phyloP scores from a whole-genome alignment of 2,888 invertebrate species.

The Drosophila tanythrix region DNA sequence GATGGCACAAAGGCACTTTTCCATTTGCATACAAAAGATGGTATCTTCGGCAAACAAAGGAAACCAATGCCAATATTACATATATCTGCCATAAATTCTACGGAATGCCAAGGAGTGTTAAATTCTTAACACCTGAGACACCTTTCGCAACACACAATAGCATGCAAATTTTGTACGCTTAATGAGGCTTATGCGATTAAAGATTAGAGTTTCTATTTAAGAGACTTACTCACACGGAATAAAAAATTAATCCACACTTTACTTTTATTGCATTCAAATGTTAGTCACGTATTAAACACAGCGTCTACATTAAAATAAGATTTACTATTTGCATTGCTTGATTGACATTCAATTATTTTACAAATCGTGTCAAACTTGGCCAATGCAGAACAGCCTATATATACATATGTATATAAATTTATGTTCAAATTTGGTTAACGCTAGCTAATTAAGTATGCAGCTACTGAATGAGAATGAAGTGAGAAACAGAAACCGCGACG shows the following conservation, averaged over 20 bases:
- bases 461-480: slow-evolving; percentile 31
- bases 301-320: slow-evolving; percentile 3
- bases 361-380: slow-evolving; percentile 9
- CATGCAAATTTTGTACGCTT: slow-evolving; percentile 22
- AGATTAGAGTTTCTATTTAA: slow-evolving; percentile 27
- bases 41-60: no score
- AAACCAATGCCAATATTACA: not conserved
- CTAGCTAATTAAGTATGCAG: slow-evolving; percentile 71
- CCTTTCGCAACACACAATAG: not conserved
- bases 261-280: slow-evolving; percentile 1
- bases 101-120: not conserved
- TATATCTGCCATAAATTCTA: not conserved
- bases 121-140: not conserved
- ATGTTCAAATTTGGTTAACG: slow-evolving; percentile 53
- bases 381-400: slow-evolving; percentile 49
- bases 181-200: slow-evolving; percentile 10
- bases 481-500: slow-evolving; percentile 24
- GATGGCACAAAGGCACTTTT: slow-evolving; percentile 29
- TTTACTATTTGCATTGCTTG: slow-evolving; percentile 28
- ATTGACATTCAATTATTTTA: slow-evolving; percentile 14
- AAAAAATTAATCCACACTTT: not conserved
- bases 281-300: slow-evolving; percentile 28
- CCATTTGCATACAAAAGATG: not conserved
- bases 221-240: slow-evolving; percentile 25
- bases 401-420: slow-evolving; percentile 18